Evolutionary conservation across 1,140 invertebrate genomes (phyloP).

Genomic region (Brachystomella parvula): DNA sequence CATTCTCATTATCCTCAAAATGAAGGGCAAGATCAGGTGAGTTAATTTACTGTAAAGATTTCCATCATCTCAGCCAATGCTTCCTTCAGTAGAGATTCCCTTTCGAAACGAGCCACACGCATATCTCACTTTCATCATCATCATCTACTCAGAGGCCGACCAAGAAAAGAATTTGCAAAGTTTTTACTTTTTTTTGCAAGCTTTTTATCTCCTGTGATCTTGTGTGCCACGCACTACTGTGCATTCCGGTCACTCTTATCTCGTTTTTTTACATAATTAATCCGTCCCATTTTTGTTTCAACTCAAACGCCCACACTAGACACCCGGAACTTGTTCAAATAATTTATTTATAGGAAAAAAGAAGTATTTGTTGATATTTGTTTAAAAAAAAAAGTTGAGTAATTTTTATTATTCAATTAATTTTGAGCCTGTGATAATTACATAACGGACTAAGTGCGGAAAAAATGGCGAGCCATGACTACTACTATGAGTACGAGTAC

Average conservation of each 20-base stretch:
- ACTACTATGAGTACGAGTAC: conserved; percentile 32
- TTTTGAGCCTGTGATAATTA: conserved; percentile 9
- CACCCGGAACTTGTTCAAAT: conserved; percentile 7
- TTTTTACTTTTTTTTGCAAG: too few species aligned
- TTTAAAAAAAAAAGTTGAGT: neutral
- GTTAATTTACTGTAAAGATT: neutral
- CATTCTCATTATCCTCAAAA: conserved; percentile 9
- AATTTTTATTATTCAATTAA: too few species aligned
- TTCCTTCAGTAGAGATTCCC: neutral
- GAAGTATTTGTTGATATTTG: neutral
- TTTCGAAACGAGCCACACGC: neutral
- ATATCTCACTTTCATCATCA: neutral
- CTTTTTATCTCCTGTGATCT: too few species aligned
- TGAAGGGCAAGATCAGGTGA: conserved; percentile 38
- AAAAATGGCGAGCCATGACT: conserved; percentile 27
- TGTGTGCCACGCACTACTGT: neutral
- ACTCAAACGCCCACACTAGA: neutral
- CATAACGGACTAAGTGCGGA: neutral
- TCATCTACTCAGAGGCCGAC: too few species aligned
- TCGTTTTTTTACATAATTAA: neutral
- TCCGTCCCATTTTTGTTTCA: neutral
- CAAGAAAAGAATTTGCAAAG: neutral
- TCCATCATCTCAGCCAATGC: neutral
- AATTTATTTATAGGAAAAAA: neutral
- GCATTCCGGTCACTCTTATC: conserved; percentile 2